Base-by-base conservation (phyloP, 2,888 invertebrate genomes). In the Pammene aurita region DNA sequence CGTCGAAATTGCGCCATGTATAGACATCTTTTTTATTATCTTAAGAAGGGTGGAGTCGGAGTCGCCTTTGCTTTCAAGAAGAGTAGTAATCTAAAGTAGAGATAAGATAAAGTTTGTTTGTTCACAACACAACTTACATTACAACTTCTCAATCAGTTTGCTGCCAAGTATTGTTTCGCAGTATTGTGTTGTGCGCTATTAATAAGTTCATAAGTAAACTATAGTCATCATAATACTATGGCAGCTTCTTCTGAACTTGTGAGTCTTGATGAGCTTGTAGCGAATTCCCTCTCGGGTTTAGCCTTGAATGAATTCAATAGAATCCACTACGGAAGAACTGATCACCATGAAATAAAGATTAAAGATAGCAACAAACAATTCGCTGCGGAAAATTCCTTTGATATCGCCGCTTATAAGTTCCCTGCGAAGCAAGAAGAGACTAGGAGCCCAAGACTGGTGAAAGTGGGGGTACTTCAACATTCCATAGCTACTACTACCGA, bases 381-480 rank as follows among this genome's bases (percentile, higher is more conserved):
- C 42, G 95, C 95, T 0, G 75, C 83, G 13, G 79, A 89, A 26
- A 87, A 94, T 77, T 87, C 94, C 67, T 95, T 98, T 80, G 96
- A 99, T 78, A 83, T 98, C 6, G 93, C 95, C 78, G 96, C 95
- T 0, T 98, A 95, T 86, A 90, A 90, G 48, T 96, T 98, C 78
- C 90, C 93, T 5, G 95, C 96, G 0, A 90, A 93, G 9, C 80
- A 81, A 42, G 98, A 98, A 90, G 94, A 96, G 76, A 88, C 94
- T 1, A 94, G 98, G 64, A 84, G 93, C 14, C 94, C 96, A 0
- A 94, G 96, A 61, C 82, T 96, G 42, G 96, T 98, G 0, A 94
- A 95, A 73, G 94, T 98, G 10, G 99, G 97, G 13, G 89, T 97
- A 44, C 95, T 99, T 74, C 99, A 99, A 89, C 95, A 98, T 87